A percentile compares a stretch with the other conserved stretches of the same genome.
Evolutionary conservation across 2,888 invertebrate species (phyloP).

Genomic region (Metallyticus violacea): DNA sequence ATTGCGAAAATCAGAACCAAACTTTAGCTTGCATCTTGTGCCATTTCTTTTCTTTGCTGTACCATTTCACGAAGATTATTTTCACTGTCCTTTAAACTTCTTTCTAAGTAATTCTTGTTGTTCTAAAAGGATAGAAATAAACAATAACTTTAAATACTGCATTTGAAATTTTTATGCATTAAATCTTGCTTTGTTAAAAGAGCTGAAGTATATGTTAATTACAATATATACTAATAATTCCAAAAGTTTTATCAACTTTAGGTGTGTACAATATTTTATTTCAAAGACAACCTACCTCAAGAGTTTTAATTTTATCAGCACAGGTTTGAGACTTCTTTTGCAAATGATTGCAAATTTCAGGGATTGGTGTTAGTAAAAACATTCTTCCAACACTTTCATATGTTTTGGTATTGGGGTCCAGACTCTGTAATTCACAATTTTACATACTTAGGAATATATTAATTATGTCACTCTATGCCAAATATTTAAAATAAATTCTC

Average conservation of each 20-base stretch:
- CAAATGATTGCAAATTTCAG: slow-evolving; percentile 62
- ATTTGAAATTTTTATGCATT: too few species aligned
- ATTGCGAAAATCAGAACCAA: background rate
- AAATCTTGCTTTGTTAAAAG: too few species aligned
- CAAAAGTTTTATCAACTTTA: background rate
- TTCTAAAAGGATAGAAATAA: slow-evolving; percentile 54
- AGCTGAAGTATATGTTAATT: too few species aligned
- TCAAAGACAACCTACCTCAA: slow-evolving; percentile 50
- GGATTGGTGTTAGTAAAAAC: slow-evolving; percentile 70
- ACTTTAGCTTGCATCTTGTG: background rate
- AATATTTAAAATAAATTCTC: too few species aligned
- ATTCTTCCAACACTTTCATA: slow-evolving; percentile 83
- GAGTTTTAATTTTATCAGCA: slow-evolving; percentile 65
- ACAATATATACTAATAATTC: too few species aligned
- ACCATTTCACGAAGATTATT: slow-evolving; percentile 82
- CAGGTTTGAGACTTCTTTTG: slow-evolving; percentile 54
- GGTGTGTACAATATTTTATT: background rate
- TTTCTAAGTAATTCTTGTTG: slow-evolving; percentile 76
- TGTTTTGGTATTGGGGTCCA: slow-evolving; percentile 64
- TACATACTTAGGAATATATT: too few species aligned
- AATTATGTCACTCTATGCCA: too few species aligned
- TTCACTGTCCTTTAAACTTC: slow-evolving; percentile 79
- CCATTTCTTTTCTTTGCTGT: slow-evolving; percentile 58
- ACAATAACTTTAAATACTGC: too few species aligned
- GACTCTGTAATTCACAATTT: slow-evolving; percentile 43